Conservation (phyloP, 92 coral and sea anemone species). For the Virgularia gustaviana region DNA sequence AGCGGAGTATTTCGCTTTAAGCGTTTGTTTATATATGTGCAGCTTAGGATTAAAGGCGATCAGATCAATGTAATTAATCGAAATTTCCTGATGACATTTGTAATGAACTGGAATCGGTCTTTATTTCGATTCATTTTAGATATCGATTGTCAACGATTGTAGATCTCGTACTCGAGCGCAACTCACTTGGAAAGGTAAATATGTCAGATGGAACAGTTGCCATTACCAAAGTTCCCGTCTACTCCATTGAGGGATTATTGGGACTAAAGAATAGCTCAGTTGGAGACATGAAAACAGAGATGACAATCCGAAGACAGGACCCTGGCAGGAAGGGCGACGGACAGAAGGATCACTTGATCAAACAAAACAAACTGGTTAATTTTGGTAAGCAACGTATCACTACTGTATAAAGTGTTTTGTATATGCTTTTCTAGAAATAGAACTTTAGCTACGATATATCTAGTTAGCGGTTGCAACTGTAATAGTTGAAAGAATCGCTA, state of each 20-base stretch:
- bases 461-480: too few species aligned
- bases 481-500: too few species aligned
- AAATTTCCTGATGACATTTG: slow-evolving; percentile 14
- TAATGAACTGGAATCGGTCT: slow-evolving; percentile 2
- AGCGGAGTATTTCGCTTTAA: neutral
- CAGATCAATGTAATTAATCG: slow-evolving; percentile 20
- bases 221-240: slow-evolving; percentile 24
- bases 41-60: slow-evolving; percentile 4
- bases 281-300: slow-evolving; percentile 9
- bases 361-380: neutral
- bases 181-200: neutral
- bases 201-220: slow-evolving; percentile 10
- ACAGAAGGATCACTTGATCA: neutral
- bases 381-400: slow-evolving; percentile 6
- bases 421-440: too few species aligned
- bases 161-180: neutral
- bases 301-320: slow-evolving; percentile 2
- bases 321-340: slow-evolving; percentile 1
- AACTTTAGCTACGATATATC: too few species aligned
- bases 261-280: slow-evolving; percentile 12
- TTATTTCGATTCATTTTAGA: slow-evolving; percentile 18
- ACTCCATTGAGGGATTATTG: slow-evolving; percentile 33
- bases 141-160: neutral
- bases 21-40: slow-evolving; percentile 13
- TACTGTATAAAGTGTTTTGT: too few species aligned